A percentile compares a stretch with the other conserved stretches of the same genome.
phyloP scores from a whole-genome alignment of 2,888 invertebrate genomes.

The Apamea crenata region DNA sequence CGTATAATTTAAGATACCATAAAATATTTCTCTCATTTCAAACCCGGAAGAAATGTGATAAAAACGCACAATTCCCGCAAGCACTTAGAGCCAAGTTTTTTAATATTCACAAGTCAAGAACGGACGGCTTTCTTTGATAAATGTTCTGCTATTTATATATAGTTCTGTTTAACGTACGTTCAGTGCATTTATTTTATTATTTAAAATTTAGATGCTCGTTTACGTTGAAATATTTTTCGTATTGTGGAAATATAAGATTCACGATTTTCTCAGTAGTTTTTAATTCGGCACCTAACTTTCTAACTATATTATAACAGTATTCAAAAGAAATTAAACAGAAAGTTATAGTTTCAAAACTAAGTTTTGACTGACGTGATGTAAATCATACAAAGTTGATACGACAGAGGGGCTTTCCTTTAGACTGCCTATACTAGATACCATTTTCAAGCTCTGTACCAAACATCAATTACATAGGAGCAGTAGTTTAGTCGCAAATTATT shows the following conservation, averaged over 20 bases:
- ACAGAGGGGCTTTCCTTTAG: too few species aligned
- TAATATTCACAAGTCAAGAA: slow-evolving; percentile 46
- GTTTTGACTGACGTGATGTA: background rate
- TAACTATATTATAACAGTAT: background rate
- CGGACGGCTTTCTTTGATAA: slow-evolving; percentile 27
- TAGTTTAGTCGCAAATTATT: too few species aligned
- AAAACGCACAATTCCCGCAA: slow-evolving; percentile 36
- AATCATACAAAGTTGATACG: too few species aligned
- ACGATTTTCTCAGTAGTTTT: background rate
- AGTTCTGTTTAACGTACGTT: background rate
- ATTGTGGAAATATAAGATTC: background rate
- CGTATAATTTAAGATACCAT: slow-evolving; percentile 4
- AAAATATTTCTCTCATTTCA: slow-evolving; percentile 32
- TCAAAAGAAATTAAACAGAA: background rate
- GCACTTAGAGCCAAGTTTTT: slow-evolving; percentile 42
- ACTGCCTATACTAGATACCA: too few species aligned
- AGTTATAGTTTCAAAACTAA: background rate
- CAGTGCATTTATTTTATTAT: background rate
- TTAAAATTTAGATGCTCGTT: background rate
- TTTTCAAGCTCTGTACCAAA: too few species aligned
- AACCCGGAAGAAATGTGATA: slow-evolving; percentile 25
- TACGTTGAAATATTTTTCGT: background rate
- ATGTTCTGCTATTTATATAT: slow-evolving; percentile 31
- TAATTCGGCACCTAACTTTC: background rate
- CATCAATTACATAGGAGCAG: too few species aligned